Percentiles rank a stretch among this genome's conserved stretches.
Conservation (phyloP, 2,888 invertebrate species). For the Exocentrus adspersus region DNA sequence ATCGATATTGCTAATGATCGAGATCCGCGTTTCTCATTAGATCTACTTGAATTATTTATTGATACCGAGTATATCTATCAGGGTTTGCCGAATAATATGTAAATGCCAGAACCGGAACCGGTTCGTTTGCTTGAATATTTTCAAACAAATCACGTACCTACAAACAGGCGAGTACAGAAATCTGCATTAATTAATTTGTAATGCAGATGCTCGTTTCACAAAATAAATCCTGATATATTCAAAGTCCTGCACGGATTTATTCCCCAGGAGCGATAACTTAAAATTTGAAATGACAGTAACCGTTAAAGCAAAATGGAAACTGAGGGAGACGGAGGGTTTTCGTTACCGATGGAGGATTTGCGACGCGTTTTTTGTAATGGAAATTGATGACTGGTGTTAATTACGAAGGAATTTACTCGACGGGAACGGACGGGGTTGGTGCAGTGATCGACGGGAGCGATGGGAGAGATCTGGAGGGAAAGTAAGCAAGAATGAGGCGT, state of each 20-base stretch:
- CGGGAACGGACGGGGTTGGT: not conserved
- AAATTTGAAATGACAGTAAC: not conserved
- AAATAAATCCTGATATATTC: no score
- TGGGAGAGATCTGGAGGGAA: no score
- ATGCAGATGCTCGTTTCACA: no score
- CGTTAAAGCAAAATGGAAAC: not conserved
- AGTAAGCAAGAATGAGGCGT: no score
- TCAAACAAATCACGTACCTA: no score
- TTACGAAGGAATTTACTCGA: not conserved
- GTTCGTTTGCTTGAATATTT: no score
- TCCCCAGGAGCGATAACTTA: not conserved
- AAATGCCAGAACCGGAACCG: not conserved
- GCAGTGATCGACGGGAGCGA: no score
- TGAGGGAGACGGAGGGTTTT: not conserved
- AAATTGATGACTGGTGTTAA: not conserved
- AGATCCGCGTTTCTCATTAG: not conserved
- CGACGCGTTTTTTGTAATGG: not conserved
- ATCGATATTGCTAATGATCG: not conserved
- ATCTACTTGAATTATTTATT: not conserved
- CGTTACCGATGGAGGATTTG: not conserved
- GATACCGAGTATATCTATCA: not conserved
- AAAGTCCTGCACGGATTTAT: not conserved
- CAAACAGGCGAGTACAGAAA: no score
- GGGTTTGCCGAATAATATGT: not conserved
- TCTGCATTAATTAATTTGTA: no score